Percentiles rank a stretch among this genome's conserved stretches.
These are phyloP conservation scores for Napeogenes sylphis DNA, from an alignment of 2,888 invertebrate species.

Conservation along the genomic window DNA sequence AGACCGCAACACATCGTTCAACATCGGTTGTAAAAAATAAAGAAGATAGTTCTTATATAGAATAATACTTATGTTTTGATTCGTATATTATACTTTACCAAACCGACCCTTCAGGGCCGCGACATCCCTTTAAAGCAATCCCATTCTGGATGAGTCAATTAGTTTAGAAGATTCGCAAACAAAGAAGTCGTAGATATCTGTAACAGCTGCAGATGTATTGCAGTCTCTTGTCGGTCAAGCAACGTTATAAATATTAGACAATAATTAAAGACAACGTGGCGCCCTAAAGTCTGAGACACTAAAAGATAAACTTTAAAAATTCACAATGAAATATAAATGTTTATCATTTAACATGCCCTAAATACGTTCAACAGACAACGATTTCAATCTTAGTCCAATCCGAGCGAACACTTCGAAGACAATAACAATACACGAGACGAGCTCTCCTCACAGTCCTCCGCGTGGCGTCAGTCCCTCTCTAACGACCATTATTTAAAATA, in stretches of 20 bases:
- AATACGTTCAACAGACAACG: conserved; percentile 66
- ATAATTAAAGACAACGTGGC: conserved; percentile 28
- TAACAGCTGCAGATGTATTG: conserved; percentile 6
- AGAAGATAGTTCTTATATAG: background rate
- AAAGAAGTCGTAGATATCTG: no score
- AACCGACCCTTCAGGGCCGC: no score
- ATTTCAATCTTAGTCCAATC: conserved; percentile 30
- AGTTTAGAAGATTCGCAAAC: no score
- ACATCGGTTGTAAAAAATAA: background rate
- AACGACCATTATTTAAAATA: conserved; percentile 55
- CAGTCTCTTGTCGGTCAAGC: conserved; percentile 26
- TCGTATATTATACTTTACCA: no score
- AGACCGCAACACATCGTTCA: background rate
- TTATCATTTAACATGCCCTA: conserved; percentile 49
- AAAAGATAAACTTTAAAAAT: conserved; percentile 26
- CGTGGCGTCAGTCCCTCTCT: conserved; percentile 45
- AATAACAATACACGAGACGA: conserved; percentile 51
- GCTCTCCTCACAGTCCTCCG: conserved; percentile 25
- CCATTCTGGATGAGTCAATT: no score
- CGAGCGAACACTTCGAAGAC: conserved; percentile 53
- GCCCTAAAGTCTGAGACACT: conserved; percentile 13
- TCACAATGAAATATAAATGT: conserved; percentile 13
- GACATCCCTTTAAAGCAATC: no score
- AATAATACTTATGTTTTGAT: background rate
- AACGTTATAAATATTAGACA: conserved; percentile 20